A percentile compares a stretch with the other conserved stretches of the same genome.
Conservation (phyloP, 2,113 vertebrate genomes). For the zebrafish (Danio rerio) region GRCz12tu NC_133196.1:16015501-16016000, state of each 20-base stretch:
- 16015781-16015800: constrained; percentile 55
- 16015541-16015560: too few species aligned
- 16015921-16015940: background rate
- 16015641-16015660: background rate
- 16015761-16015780: constrained; percentile 52
- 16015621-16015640: too few species aligned
- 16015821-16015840: constrained; percentile 10
- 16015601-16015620: too few species aligned
- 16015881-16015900: background rate
- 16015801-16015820: constrained; percentile 31
- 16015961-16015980: background rate
- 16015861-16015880: constrained; percentile 2
- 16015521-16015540: too few species aligned
- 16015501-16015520: too few species aligned
- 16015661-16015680: background rate
- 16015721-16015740: constrained; percentile 1
- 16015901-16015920: background rate
- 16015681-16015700: background rate
- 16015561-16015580: too few species aligned
- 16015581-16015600: too few species aligned
- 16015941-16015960: background rate
- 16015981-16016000: too few species aligned
- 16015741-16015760: constrained; percentile 56
- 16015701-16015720: background rate
- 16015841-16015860: constrained; percentile 15